Conservation (phyloP, 1,140 invertebrate species). For the Augochlora pura region DNA sequence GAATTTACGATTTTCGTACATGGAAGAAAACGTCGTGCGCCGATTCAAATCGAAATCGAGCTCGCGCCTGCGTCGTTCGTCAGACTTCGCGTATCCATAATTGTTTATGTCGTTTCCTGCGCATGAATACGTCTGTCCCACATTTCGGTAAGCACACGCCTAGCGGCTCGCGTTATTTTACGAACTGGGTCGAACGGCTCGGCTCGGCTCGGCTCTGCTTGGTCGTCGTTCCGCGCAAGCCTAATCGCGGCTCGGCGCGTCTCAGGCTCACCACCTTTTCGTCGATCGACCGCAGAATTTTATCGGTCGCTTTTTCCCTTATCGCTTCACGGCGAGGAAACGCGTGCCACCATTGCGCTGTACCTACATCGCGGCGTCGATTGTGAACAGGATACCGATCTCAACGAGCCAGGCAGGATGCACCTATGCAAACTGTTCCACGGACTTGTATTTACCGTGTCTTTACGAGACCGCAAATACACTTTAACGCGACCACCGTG, state of each 20-base stretch:
- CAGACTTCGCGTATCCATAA: slow-evolving; percentile 31
- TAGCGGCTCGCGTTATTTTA: slow-evolving; percentile 34
- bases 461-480: too few species aligned
- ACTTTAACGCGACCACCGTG: slow-evolving; percentile 2
- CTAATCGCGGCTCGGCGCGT: slow-evolving; percentile 20
- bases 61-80: not conserved
- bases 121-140: slow-evolving; percentile 48
- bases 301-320: not conserved
- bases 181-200: slow-evolving; percentile 42
- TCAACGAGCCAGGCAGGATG: not conserved
- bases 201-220: not conserved
- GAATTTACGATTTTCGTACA: too few species aligned
- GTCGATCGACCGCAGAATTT: slow-evolving; percentile 5
- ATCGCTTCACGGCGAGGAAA: not conserved
- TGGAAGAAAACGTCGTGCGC: too few species aligned
- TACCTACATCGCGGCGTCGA: not conserved
- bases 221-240: slow-evolving; percentile 13
- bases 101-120: slow-evolving; percentile 37
- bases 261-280: not conserved
- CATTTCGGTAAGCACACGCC: slow-evolving; percentile 49
- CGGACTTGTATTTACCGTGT: not conserved
- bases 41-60: not conserved
- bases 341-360: not conserved
- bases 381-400: slow-evolving; percentile 9
- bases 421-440: not conserved